Evolutionary conservation across 2,888 invertebrate species (phyloP), one percentile per base, ranked within the genome.

Genomic region (Synergus laeviventris): DNA sequence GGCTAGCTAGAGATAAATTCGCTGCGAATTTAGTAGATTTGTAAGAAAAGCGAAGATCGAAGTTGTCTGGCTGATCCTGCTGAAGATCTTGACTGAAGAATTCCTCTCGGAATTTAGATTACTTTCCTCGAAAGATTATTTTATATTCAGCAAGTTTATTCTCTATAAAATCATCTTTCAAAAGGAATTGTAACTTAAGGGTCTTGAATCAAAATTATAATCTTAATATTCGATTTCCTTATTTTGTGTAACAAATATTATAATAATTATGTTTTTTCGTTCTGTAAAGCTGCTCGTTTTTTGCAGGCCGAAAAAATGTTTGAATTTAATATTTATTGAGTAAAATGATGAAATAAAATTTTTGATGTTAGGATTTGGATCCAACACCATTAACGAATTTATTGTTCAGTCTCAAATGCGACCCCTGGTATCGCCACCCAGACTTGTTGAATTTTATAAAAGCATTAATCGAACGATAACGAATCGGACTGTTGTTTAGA

Each of bases 391-490:
- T 31, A 31, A 39, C 7, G 24, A 66, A 66, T 66, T 42, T 42
- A 4, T 39, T 45, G 7, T n/a, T 8, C 36, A 45, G 66, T 66
- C 24, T 24, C 14, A 39, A 42, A 24, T 66, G 66, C n/a, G 8
- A 66, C 16, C 8, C 24, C 21, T 66, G 45, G 36, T 36, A 36
- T 45, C 16, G 42, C 14, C 42, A 14, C 21, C 9, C 42, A 45
- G 42, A 66, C 7, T 66, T 66, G 42, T 66, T 66, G 45, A 66
- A 66, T 45, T 45, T 66, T 45, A 45, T 45, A 45, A 64, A 39
- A 38, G 21, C 38, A 5, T 62, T 12, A 18, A 62, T 42, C 21
- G 11, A 39, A 61, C 16, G 3, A 61, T 61, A 62, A 61, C 36
- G 31, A 60, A 31, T 16, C 14, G 31, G 31, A n/a, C 18, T 12